Conservation (phyloP, 2,113 vertebrate genomes). For the Neolamprologus caudopunctatus region DNA sequence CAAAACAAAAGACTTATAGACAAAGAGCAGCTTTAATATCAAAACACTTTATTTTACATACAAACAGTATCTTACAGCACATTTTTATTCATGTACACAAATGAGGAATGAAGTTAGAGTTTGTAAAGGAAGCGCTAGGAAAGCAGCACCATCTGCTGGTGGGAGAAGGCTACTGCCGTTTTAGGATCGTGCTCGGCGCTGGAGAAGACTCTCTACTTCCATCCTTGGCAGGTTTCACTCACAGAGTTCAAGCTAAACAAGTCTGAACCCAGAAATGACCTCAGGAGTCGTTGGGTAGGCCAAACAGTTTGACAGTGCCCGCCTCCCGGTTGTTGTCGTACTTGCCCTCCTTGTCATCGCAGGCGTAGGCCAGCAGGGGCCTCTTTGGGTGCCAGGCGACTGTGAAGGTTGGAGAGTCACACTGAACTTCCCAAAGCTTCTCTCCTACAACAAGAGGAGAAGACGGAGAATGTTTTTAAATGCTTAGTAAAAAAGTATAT, state of each 20-base stretch:
- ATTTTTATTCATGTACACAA: not conserved
- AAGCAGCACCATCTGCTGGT: slow-evolving; percentile 22
- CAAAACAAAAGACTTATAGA: not conserved
- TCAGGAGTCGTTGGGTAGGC: slow-evolving; percentile 93
- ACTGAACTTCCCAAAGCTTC: slow-evolving; percentile 99
- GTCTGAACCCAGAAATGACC: not conserved
- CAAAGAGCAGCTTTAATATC: slow-evolving; percentile 31
- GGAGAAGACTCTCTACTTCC: not conserved
- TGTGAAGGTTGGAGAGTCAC: slow-evolving; percentile 96
- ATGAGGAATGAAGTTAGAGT: not conserved
- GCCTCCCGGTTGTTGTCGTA: slow-evolving; percentile 95
- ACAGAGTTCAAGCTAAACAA: not conserved
- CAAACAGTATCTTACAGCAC: slow-evolving; percentile 33
- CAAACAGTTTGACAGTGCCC: slow-evolving; percentile 97
- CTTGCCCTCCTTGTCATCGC: slow-evolving; percentile 97
- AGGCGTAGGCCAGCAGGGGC: slow-evolving; percentile 91
- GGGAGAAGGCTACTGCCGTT: not conserved
- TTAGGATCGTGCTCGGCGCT: fast-evolving
- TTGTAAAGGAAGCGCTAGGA: not conserved
- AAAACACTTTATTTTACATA: slow-evolving; percentile 8
- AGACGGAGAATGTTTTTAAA: not conserved
- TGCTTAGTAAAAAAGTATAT: not conserved
- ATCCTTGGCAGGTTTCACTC: not conserved
- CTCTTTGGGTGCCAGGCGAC: slow-evolving; percentile 98
- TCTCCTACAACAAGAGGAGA: slow-evolving; percentile 73